A percentile compares a stretch with the other conserved stretches of the same genome.
Evolutionary conservation across 1,140 invertebrate genomes (phyloP).

Genomic region (Batillaria attramentaria): DNA sequence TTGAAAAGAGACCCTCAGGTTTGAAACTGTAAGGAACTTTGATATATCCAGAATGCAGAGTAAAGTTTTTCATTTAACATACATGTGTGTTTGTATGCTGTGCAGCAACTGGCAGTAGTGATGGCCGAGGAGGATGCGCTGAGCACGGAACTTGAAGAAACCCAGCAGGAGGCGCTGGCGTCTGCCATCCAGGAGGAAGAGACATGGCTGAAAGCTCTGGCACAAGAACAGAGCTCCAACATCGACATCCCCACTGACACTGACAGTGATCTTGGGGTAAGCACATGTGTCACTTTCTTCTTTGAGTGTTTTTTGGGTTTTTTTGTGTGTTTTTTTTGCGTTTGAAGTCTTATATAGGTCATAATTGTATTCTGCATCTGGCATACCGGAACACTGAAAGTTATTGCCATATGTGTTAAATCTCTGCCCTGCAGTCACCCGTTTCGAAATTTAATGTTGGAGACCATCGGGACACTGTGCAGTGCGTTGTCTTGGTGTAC

Average conservation of each 20-base stretch:
- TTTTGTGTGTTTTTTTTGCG: constrained; percentile 1
- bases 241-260: constrained; percentile 63
- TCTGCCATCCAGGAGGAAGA: constrained; percentile 76
- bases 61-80: background rate
- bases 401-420: no score
- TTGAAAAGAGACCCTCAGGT: no score
- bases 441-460: no score
- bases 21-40: no score
- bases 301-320: background rate
- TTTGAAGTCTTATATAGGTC: background rate
- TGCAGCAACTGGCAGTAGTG: constrained; percentile 56
- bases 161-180: constrained; percentile 75
- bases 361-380: no score
- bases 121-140: constrained; percentile 65
- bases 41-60: no score
- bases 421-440: no score
- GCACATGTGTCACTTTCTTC: background rate
- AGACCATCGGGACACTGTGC: no score
- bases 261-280: constrained; percentile 61
- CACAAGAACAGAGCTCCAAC: constrained; percentile 59
- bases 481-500: no score
- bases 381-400: no score
- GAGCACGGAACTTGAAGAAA: constrained; percentile 60
- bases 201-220: constrained; percentile 66
- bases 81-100: constrained; percentile 10